These are phyloP conservation scores for Nasonovia ribisnigri DNA, from an alignment of 2,888 invertebrate species.

Conservation along the genomic window DNA sequence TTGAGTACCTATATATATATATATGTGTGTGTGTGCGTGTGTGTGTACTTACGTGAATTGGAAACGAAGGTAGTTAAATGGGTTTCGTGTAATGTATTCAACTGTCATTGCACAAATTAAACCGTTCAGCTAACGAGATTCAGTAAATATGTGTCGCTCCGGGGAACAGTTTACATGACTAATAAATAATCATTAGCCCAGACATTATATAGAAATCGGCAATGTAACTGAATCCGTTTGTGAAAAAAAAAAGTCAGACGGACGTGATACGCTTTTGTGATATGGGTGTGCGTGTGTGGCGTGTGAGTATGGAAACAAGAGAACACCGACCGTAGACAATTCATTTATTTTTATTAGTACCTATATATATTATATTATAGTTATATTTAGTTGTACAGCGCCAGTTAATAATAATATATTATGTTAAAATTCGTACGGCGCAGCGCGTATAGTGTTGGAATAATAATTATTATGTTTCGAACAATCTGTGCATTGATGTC, in stretches of 20 bases:
- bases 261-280: conserved; percentile 57
- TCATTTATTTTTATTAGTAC: conserved; percentile 1
- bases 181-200: conserved; percentile 63
- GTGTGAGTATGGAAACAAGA: background rate
- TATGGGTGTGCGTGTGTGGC: background rate
- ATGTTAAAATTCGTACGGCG: background rate
- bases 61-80: conserved; percentile 51
- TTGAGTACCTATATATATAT: background rate
- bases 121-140: conserved; percentile 61
- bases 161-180: conserved; percentile 56
- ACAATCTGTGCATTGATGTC: background rate
- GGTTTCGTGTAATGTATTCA: conserved; percentile 57
- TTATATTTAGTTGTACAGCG: background rate
- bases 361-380: background rate
- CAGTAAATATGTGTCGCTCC: conserved; percentile 60
- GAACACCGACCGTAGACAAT: background rate
- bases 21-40: background rate
- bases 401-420: background rate
- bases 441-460: background rate
- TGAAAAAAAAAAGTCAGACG: conserved; percentile 49
- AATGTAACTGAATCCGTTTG: conserved; percentile 50
- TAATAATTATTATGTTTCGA: background rate
- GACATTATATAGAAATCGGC: conserved; percentile 62
- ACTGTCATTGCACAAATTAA: conserved; percentile 62
- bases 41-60: conserved; percentile 26